Evolutionary conservation across 2,113 vertebrate genomes (phyloP).

Genomic region (Pseudolaguvia tuberculata): DNA sequence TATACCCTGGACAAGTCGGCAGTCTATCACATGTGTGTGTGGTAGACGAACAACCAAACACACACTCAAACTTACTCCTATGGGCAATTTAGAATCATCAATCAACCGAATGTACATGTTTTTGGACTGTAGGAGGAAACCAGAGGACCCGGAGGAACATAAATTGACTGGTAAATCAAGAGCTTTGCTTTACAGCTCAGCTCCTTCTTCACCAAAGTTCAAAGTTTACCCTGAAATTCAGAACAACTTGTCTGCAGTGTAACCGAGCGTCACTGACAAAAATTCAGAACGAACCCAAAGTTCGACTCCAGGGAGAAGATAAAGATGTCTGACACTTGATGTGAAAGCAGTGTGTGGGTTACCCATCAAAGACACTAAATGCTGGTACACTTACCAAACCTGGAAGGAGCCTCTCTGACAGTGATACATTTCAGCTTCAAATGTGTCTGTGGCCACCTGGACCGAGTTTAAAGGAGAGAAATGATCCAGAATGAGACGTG

Average conservation of each 20-base stretch:
- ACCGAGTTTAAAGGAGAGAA: neutral
- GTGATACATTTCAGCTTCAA: conserved; percentile 6
- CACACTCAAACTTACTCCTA: too few relatives aligned
- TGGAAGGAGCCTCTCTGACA: neutral
- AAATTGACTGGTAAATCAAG: too few relatives aligned
- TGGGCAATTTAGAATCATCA: too few relatives aligned
- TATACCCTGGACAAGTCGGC: too few relatives aligned
- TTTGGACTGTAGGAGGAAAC: too few relatives aligned
- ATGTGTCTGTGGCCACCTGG: neutral
- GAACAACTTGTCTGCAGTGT: neutral
- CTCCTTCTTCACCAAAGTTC: too few relatives aligned
- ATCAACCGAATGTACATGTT: too few relatives aligned
- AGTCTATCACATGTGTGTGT: too few relatives aligned
- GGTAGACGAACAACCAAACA: too few relatives aligned
- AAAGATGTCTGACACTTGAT: neutral
- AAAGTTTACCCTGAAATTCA: neutral
- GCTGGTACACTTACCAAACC: neutral
- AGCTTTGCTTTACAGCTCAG: too few relatives aligned
- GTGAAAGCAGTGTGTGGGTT: neutral
- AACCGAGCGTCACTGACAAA: neutral
- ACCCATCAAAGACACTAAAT: too few relatives aligned
- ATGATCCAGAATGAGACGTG: neutral
- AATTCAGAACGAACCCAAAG: neutral
- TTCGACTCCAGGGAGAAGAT: neutral
- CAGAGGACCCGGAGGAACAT: too few relatives aligned